Percentiles rank a stretch among this genome's conserved stretches.
phyloP scores from a whole-genome alignment of 2,113 vertebrate genomes.

The Hippopotamus amphibius region DNA sequence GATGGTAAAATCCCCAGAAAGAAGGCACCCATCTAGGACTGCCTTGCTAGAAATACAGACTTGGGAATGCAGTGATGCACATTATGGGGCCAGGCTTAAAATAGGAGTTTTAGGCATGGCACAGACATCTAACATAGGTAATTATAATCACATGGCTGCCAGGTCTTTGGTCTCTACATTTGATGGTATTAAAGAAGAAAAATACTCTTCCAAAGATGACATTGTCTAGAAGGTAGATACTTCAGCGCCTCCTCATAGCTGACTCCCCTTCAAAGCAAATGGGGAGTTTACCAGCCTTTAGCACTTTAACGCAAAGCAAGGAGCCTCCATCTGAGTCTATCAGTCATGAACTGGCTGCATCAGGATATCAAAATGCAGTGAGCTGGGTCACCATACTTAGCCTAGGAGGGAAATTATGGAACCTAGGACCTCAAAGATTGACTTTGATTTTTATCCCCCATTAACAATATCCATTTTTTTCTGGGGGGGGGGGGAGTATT shows the following conservation, averaged over 20 bases:
- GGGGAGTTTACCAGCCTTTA: neutral
- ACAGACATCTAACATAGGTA: slow-evolving; percentile 71
- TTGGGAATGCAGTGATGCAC: slow-evolving; percentile 59
- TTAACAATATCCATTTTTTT: neutral
- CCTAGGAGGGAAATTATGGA: neutral
- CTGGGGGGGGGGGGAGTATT: neutral
- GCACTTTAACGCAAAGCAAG: neutral
- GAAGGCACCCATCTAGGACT: slow-evolving; percentile 57
- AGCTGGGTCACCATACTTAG: neutral
- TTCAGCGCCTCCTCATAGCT: slow-evolving; percentile 52
- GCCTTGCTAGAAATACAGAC: slow-evolving; percentile 58
- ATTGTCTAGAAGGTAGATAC: slow-evolving; percentile 20
- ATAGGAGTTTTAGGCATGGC: slow-evolving; percentile 55
- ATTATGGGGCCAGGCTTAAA: slow-evolving; percentile 67
- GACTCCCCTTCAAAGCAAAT: slow-evolving; percentile 65
- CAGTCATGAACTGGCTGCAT: neutral
- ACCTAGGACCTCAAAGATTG: neutral
- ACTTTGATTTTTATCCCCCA: neutral
- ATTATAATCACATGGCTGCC: slow-evolving; percentile 62
- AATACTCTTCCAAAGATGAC: slow-evolving; percentile 36
- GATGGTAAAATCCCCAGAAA: slow-evolving; percentile 49
- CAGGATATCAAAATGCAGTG: neutral
- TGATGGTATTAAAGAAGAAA: slow-evolving; percentile 68
- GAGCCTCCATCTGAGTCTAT: neutral
- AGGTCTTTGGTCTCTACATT: slow-evolving; percentile 21